A percentile compares a stretch with the other conserved stretches of the same genome.
phyloP scores from a whole-genome alignment of 2,113 vertebrate genomes.

The Leiothrix lutea region DNA sequence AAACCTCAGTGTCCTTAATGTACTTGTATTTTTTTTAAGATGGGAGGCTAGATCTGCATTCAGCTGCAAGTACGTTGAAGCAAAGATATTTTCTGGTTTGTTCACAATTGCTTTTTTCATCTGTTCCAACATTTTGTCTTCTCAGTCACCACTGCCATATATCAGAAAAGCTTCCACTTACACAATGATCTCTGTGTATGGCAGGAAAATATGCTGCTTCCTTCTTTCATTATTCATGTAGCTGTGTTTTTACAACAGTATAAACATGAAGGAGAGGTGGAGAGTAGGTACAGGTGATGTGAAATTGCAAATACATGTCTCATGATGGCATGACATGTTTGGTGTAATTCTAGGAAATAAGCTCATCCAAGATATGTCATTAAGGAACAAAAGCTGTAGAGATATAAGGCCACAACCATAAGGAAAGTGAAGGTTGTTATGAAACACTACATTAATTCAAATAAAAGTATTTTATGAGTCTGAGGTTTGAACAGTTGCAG shows the following conservation, averaged over 20 bases:
- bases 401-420: background rate
- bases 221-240: background rate
- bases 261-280: background rate
- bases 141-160: background rate
- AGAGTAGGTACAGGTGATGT: background rate
- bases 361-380: background rate
- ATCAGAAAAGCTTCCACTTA: background rate
- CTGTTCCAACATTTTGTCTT: background rate
- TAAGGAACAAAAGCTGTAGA: background rate
- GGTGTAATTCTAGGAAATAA: background rate
- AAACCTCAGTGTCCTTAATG: background rate
- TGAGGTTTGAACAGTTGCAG: background rate
- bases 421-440: background rate
- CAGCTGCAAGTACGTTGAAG: background rate
- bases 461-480: background rate
- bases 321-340: background rate
- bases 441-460: conserved; percentile 16
- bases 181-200: background rate
- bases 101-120: background rate
- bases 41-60: background rate
- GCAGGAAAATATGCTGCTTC: background rate
- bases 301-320: background rate
- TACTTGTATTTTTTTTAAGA: background rate
- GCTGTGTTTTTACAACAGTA: background rate
- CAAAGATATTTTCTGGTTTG: background rate